Evolutionary conservation across 2,888 invertebrate genomes (phyloP), one percentile per base, ranked within the genome.

Genomic region (Polylopha cassiicola): DNA sequence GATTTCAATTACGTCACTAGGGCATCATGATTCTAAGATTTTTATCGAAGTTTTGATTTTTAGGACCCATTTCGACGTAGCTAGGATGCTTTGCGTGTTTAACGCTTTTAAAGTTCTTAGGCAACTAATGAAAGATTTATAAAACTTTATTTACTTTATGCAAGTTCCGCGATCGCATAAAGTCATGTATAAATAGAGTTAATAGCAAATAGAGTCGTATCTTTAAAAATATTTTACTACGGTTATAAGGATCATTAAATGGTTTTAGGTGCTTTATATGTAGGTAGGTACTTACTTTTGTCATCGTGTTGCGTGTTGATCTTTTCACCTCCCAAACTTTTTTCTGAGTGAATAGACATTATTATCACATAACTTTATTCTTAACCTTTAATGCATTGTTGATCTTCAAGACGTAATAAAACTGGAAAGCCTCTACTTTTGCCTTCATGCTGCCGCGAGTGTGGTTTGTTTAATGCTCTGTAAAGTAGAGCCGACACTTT

Each of bases 1-100:
- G 63, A 65, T 52, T 73, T 72, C 75, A 71, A 66, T 72, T 70
- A 73, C 73, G 41, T 41, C 34, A 34, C 29, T 36, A 41, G 30
- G 41, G 24, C 41, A 30, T 30, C 34, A 22, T 23, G 9, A 18
- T 18, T 41, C 24, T 34, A 16, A 36, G 34, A 39, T 17, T 29
- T 24, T 24, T 30, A 30, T 33, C 20, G 30, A 30, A 36, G 20
- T 28, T 36, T 41, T 41, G 26, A 29, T n/a, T n/a, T n/a, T n/a
- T n/a, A 30, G 24, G 18, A 15, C 6, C 13, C 15, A 8, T 24
- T 37, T 30, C 18, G 14, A 6, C 10, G 9, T 9, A 27, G n/a
- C n/a, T 27, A 15, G 13, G n/a, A 24, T 15, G 23, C 15, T 29
- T 30, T 41, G 30, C 32, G 6, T 34, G 23, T 10, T 29, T 20